A percentile compares a stretch with the other conserved stretches of the same genome.
phyloP scores from a whole-genome alignment of 2,888 invertebrate genomes.

The Stenoptilia bipunctidactyla region DNA sequence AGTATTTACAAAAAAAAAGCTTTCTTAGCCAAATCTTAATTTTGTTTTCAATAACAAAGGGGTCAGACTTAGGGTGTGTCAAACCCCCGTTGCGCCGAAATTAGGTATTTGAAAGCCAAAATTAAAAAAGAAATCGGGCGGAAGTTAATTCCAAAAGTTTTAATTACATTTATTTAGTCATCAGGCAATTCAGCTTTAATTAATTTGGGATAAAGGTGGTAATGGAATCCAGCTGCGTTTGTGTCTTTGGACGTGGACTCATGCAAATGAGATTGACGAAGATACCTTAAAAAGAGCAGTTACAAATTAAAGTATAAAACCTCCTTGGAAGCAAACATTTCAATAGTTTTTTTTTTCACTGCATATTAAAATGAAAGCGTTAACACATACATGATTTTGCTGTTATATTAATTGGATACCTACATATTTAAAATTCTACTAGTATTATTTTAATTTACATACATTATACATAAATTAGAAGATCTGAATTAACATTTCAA shows the following conservation, averaged over 20 bases:
- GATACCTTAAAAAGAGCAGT: too few species aligned
- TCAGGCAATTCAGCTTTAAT: constrained; percentile 50
- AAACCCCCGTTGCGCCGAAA: constrained; percentile 57
- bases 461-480: too few species aligned
- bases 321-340: too few species aligned
- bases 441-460: too few species aligned
- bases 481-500: too few species aligned
- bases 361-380: too few species aligned
- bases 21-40: constrained; percentile 17
- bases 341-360: too few species aligned
- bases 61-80: constrained; percentile 56
- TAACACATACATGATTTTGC: too few species aligned
- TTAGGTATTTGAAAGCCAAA: constrained; percentile 53
- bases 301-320: too few species aligned
- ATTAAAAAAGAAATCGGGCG: constrained; percentile 69
- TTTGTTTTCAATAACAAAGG: constrained; percentile 44
- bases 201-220: constrained; percentile 35
- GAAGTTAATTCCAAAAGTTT: constrained; percentile 63
- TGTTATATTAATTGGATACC: too few species aligned
- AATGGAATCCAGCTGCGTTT: constrained; percentile 6
- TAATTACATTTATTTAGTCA: constrained; percentile 68
- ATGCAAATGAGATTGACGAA: neutral
- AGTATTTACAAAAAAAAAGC: constrained; percentile 8
- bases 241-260: neutral
- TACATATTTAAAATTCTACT: too few species aligned